Conservation (phyloP, 1,140 invertebrate genomes). For the Hylaeus anthracinus region DNA sequence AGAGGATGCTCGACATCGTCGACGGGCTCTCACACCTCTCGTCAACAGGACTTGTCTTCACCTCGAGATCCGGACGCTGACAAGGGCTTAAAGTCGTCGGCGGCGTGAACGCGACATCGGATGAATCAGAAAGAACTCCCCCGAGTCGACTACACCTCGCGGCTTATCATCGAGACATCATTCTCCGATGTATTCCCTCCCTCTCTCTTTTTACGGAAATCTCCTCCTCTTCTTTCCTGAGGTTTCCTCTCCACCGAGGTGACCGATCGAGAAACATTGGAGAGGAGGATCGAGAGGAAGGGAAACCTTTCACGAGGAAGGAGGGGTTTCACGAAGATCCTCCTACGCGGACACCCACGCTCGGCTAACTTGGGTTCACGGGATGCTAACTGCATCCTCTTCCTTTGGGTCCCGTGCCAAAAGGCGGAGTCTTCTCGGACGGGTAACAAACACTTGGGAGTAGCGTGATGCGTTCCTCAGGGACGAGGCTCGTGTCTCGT, state of each 20-base stretch:
- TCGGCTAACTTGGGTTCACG: constrained; percentile 19
- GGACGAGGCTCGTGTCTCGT: constrained; percentile 18
- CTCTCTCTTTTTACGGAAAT: constrained; percentile 38
- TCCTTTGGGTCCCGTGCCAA: constrained; percentile 42
- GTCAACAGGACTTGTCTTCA: constrained; percentile 72
- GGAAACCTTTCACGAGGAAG: constrained; percentile 43
- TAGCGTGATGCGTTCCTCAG: constrained; percentile 39
- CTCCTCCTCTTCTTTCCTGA: constrained; percentile 40
- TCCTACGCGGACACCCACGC: constrained; percentile 73
- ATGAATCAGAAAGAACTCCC: constrained; percentile 65
- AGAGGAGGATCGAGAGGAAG: constrained; percentile 42
- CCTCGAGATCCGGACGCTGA: constrained; percentile 64
- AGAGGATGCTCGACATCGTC: constrained; percentile 58
- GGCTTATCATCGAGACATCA: constrained; percentile 77
- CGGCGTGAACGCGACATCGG: constrained; percentile 40
- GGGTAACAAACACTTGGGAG: constrained; percentile 37
- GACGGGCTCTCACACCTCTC: constrained; percentile 45
- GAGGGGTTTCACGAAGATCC: constrained; percentile 70
- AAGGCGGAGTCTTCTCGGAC: constrained; percentile 50
- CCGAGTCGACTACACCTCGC: constrained; percentile 66
- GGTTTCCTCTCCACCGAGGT: constrained; percentile 18
- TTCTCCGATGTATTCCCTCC: constrained; percentile 61
- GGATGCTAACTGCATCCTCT: constrained; percentile 48
- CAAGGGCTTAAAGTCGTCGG: constrained; percentile 52
- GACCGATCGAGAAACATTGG: constrained; percentile 16